Base-by-base conservation (phyloP, 2,797 vertebrate genomes). In the Sorex maritimensis region DNA sequence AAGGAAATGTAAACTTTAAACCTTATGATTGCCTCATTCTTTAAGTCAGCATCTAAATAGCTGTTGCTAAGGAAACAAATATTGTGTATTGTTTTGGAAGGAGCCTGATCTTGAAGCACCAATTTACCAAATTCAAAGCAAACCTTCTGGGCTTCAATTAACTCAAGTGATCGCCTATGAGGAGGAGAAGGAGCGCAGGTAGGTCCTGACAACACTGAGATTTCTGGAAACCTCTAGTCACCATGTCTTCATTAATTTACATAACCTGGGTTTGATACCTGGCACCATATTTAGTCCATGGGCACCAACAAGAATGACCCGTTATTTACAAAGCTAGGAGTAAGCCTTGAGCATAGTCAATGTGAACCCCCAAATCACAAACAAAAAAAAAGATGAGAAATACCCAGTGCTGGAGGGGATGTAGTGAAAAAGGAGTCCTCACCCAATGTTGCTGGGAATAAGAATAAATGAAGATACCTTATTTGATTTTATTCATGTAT, bases 1-100 rank as follows among this genome's bases (percentile, higher is more conserved):
- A 24, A 63, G 65, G n/a, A 52, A 49, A 91, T 71, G 49, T n/a
- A 79, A 91, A 79, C 71, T 63, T 63, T 38, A 91, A 85, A 78
- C 12, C 3, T 17, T 68, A 34, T 28, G n/a, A 84, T 77, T 49
- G 28, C 5, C 12, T 52, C 52, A 8, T 86, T 23, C 85, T 61
- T 92, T 77, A 89, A 86, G 30, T 28, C 52, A 84, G 28, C 17
- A 49, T 52, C 69, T 3, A 92, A 67, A 84, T 77, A 58, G 38
- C 46, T 41, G 10, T 24, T 75, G 38, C 63, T 34, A 67, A 28
- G 61, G 52, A 84, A 84, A 23, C 21, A 15, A 4, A 72, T 90
- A 17, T 79, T 90, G 28, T 77, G 78, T 19, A 63, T 80, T 82
- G 23, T 2, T 90, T 90, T 79, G 58, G 67, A 86, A 82, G 41